Conservation (phyloP, 2,797 vertebrate species). For the Gouania willdenowi region DNA sequence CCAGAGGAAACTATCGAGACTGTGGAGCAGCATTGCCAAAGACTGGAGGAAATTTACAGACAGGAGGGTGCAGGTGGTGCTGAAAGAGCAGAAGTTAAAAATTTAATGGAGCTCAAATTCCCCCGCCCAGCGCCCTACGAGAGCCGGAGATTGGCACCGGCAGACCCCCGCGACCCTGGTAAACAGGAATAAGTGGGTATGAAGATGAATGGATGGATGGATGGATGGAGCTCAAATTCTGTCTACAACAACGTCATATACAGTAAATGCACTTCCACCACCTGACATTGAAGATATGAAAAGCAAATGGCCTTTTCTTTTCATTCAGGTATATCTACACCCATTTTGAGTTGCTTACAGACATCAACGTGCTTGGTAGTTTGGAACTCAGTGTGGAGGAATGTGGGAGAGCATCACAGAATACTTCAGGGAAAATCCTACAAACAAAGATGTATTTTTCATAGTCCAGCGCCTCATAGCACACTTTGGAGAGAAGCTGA, state of each 20-base stretch:
- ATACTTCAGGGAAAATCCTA: not conserved
- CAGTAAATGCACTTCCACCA: constrained; percentile 7
- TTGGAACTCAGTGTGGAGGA: constrained; percentile 5
- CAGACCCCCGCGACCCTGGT: no score
- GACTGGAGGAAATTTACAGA: constrained; percentile 14
- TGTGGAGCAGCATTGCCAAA: constrained; percentile 5
- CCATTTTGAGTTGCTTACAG: constrained; percentile 15
- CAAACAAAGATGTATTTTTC: not conserved
- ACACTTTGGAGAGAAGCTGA: not conserved
- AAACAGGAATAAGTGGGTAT: no score
- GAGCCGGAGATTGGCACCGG: no score
- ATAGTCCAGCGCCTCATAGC: not conserved
- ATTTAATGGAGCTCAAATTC: constrained; percentile 15
- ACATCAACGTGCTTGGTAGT: not conserved
- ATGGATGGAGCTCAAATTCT: constrained; percentile 21
- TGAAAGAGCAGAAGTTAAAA: constrained; percentile 10
- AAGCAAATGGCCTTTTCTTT: constrained; percentile 12
- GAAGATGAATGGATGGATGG: no score
- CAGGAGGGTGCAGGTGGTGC: constrained; percentile 9
- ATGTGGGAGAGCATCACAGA: constrained; percentile 6
- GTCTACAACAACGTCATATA: constrained; percentile 1
- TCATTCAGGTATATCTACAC: not conserved
- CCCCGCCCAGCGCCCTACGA: no score
- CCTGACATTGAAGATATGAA: not conserved
- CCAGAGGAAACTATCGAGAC: constrained; percentile 16